Percentiles rank a stretch among this genome's conserved stretches.
These are phyloP conservation scores for Mallotus villosus DNA, from an alignment of 2,797 vertebrate genomes.

Conservation along the genomic window DNA sequence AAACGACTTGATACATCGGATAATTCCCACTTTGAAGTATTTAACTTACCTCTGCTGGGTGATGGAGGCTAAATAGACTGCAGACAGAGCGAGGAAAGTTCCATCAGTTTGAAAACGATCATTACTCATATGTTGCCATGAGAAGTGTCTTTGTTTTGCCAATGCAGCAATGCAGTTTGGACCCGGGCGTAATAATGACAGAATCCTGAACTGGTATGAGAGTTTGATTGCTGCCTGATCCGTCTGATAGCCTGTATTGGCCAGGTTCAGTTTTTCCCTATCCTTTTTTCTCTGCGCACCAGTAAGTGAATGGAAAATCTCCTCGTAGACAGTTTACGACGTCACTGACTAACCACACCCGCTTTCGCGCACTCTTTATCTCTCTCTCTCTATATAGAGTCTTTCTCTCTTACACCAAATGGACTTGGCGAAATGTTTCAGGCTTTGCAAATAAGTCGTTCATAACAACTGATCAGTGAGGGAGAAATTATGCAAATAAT, in stretches of 20 bases:
- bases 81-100: neutral
- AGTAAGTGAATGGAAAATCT: neutral
- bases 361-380: neutral
- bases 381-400: neutral
- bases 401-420: too few species aligned
- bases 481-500: too few species aligned
- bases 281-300: neutral
- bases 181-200: neutral
- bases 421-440: too few species aligned
- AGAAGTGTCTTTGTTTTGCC: neutral
- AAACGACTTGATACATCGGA: too few species aligned
- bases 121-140: neutral
- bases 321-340: neutral
- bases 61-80: neutral
- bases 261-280: neutral
- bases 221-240: neutral
- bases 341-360: conserved; percentile 4
- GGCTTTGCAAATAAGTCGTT: too few species aligned
- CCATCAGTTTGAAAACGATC: neutral
- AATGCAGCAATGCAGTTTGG: neutral
- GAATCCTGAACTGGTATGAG: neutral
- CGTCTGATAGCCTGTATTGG: neutral
- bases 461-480: too few species aligned
- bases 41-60: neutral
- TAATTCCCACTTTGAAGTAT: neutral